Evolutionary conservation across 2,113 vertebrate species (phyloP).

Genomic region (Chlorocebus sabaeus): DNA sequence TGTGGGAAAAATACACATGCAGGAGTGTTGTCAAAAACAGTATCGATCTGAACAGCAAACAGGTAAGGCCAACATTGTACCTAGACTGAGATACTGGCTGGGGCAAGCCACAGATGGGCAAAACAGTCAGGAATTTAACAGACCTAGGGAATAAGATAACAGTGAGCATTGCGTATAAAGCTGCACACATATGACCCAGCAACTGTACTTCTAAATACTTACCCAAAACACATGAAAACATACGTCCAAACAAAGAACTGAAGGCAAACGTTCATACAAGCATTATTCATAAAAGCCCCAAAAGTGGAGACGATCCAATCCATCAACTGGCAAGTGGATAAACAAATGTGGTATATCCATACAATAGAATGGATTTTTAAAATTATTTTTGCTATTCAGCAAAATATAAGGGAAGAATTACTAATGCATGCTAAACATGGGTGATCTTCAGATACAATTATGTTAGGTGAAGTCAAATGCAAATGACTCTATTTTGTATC

Average conservation of each 20-base stretch:
- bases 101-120: not conserved
- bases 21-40: not conserved
- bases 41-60: not conserved
- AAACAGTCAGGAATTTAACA: not conserved
- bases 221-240: not conserved
- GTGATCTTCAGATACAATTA: not conserved
- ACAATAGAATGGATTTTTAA: not conserved
- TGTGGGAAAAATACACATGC: not conserved
- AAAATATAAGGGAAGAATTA: not conserved
- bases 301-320: not conserved
- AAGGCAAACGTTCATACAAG: not conserved
- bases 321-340: not conserved
- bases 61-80: not conserved
- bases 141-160: not conserved
- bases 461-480: not conserved
- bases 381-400: not conserved
- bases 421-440: not conserved
- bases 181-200: not conserved
- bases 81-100: not conserved
- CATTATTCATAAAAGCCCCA: not conserved
- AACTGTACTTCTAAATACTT: not conserved
- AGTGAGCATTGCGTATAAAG: not conserved
- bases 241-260: not conserved
- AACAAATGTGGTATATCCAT: not conserved
- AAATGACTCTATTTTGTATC: not conserved